These are phyloP conservation scores for Bombus impatiens DNA, from an alignment of 1,140 invertebrate species.

Conservation along the genomic window DNA sequence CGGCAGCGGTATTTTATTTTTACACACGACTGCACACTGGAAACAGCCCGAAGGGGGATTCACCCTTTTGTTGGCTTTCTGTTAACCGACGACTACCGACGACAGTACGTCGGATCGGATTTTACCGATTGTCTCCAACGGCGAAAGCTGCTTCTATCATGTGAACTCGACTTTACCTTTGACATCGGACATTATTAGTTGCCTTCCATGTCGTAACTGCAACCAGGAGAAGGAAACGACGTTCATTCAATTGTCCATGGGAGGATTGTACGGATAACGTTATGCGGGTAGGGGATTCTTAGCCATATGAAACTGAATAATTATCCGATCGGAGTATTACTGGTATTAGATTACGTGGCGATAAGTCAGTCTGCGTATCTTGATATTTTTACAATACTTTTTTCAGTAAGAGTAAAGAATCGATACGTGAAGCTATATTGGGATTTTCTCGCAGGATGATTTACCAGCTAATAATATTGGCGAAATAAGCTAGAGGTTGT, in stretches of 20 bases:
- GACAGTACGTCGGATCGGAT: slow-evolving; percentile 15
- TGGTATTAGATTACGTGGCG: not conserved
- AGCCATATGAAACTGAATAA: not conserved
- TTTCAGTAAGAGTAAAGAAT: no score
- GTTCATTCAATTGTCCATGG: not conserved
- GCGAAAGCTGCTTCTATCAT: not conserved
- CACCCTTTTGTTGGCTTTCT: slow-evolving; percentile 5
- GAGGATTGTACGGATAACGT: not conserved
- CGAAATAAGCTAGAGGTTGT: no score
- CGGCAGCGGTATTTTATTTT: not conserved
- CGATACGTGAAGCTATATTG: no score
- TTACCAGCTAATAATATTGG: no score
- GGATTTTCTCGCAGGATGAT: no score
- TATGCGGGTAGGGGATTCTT: not conserved
- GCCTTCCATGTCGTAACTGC: no score
- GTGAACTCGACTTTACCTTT: slow-evolving; percentile 7
- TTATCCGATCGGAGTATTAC: not conserved
- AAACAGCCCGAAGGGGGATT: not conserved
- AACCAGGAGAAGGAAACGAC: not conserved
- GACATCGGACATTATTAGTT: slow-evolving; percentile 19
- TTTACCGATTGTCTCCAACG: slow-evolving; percentile 14
- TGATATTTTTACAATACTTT: no score
- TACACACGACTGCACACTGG: not conserved
- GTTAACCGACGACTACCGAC: not conserved
- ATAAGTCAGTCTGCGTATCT: not conserved